Percentiles rank a stretch among this genome's conserved stretches.
Evolutionary conservation across 2,888 invertebrate species (phyloP).

Genomic region (Acrocyrtus sp.): DNA sequence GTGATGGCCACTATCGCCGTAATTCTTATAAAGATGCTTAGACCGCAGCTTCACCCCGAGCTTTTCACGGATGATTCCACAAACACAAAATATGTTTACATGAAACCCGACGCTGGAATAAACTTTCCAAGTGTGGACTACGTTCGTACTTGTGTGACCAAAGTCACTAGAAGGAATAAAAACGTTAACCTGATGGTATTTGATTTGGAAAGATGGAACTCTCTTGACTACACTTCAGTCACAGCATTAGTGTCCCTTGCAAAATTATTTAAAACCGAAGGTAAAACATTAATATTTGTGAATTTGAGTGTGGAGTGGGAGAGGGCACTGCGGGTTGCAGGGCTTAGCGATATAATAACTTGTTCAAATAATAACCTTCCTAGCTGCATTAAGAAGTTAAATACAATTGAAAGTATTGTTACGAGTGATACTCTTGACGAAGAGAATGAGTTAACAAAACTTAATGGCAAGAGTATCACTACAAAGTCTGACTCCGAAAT

Average conservation of each 20-base stretch:
- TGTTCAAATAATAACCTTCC: neutral
- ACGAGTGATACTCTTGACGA: too few relatives aligned
- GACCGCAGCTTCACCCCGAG: constrained; percentile 84
- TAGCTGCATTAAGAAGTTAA: constrained; percentile 8
- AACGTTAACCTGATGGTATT: constrained; percentile 46
- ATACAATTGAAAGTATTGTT: neutral
- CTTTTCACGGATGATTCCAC: constrained; percentile 70
- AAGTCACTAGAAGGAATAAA: constrained; percentile 3
- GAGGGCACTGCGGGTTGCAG: constrained; percentile 25
- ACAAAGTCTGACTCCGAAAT: too few relatives aligned
- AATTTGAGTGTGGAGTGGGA: constrained; percentile 15
- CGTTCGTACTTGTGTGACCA: constrained; percentile 42
- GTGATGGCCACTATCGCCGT: constrained; percentile 83
- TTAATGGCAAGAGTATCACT: too few relatives aligned
- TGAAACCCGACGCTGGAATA: constrained; percentile 44
- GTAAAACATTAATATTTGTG: constrained; percentile 31
- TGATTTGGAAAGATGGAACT: constrained; percentile 54
- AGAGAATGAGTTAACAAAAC: too few relatives aligned
- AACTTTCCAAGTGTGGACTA: constrained; percentile 56
- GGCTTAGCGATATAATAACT: constrained; percentile 3
- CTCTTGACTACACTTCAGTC: constrained; percentile 57
- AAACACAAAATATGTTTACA: constrained; percentile 31
- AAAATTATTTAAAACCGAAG: constrained; percentile 22
- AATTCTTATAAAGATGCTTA: constrained; percentile 85
- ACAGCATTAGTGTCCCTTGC: constrained; percentile 42